phyloP scores from a whole-genome alignment of 2,113 vertebrate genomes.

The human region DNA sequence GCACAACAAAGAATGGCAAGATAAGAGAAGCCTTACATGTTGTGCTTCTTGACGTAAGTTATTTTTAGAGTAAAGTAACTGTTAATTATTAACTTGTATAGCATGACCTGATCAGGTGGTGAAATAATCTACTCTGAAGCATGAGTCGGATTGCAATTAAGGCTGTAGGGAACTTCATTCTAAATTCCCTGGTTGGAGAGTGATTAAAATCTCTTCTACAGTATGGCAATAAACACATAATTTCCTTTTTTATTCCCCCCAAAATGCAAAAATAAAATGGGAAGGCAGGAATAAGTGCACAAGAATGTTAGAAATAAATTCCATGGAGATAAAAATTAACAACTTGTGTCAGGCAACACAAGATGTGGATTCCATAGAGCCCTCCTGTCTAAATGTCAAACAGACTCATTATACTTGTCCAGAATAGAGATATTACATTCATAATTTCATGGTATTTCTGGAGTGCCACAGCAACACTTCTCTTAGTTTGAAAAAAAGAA shows the following conservation, averaged over 20 bases:
- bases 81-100: slow-evolving; percentile 37
- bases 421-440: background rate
- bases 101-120: background rate
- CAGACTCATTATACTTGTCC: background rate
- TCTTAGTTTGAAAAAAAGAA: background rate
- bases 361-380: background rate
- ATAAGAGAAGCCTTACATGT: background rate
- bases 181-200: background rate
- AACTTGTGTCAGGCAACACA: background rate
- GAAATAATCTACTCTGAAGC: slow-evolving; percentile 34
- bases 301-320: slow-evolving; percentile 54
- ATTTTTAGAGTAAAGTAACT: slow-evolving; percentile 40
- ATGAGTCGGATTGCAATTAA: slow-evolving; percentile 64
- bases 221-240: background rate
- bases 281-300: background rate
- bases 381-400: background rate
- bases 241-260: slow-evolving; percentile 38
- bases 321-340: slow-evolving; percentile 6
- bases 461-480: background rate
- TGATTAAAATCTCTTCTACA: slow-evolving; percentile 33
- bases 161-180: background rate
- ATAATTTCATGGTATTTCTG: background rate
- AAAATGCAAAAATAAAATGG: slow-evolving; percentile 47
- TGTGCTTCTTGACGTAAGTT: background rate
- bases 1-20: background rate